Evolutionary conservation across 2,888 invertebrate species (phyloP).

Genomic region (Metopia argyrocephala): DNA sequence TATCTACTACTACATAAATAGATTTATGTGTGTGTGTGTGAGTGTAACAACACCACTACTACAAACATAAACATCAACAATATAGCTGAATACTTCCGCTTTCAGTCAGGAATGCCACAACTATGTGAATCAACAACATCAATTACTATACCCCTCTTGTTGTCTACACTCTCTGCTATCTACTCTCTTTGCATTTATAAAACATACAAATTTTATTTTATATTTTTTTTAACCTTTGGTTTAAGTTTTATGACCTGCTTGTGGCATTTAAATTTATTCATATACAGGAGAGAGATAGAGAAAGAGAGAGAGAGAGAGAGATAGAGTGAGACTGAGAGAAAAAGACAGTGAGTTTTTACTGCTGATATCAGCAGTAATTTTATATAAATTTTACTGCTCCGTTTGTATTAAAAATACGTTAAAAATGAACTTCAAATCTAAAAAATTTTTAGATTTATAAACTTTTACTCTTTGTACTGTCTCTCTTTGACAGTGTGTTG

Average conservation of each 20-base stretch:
- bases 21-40: neutral
- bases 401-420: neutral
- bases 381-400: constrained; percentile 36
- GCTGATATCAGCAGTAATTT: constrained; percentile 57
- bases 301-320: neutral
- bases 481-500: constrained; percentile 26
- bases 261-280: constrained; percentile 53
- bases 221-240: constrained; percentile 59
- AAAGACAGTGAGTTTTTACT: constrained; percentile 18
- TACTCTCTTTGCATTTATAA: constrained; percentile 4
- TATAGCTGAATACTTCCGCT: constrained; percentile 51
- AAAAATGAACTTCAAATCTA: constrained; percentile 10
- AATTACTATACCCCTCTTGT: neutral
- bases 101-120: constrained; percentile 52
- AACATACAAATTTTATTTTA: constrained; percentile 53
- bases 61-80: constrained; percentile 29
- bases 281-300: neutral
- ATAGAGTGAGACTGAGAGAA: neutral
- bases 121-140: constrained; percentile 16
- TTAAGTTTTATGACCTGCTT: constrained; percentile 65
- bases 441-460: constrained; percentile 31
- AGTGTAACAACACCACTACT: neutral
- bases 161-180: neutral
- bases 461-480: constrained; percentile 1
- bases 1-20: neutral